These are phyloP conservation scores for Diplosoma virens DNA, from an alignment of 23 tunicate genomes.

Conservation along the genomic window DNA sequence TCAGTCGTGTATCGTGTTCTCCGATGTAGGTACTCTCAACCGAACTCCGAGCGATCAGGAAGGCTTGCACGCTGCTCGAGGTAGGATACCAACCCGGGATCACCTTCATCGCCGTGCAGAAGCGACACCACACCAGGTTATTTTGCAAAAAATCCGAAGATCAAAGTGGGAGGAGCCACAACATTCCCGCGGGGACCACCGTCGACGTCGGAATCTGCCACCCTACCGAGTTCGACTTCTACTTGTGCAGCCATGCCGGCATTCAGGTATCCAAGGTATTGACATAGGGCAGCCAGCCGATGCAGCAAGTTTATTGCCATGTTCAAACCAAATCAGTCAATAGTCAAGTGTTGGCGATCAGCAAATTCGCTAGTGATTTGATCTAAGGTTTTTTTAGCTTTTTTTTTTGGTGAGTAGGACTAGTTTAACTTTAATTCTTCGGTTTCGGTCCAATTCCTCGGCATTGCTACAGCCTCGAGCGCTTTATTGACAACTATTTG, in stretches of 20 bases:
- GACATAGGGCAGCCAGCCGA: too few relatives aligned
- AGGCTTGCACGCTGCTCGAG: constrained; percentile 95
- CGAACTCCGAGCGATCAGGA: constrained; percentile 95
- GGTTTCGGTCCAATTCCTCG: too few relatives aligned
- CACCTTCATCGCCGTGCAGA: constrained; percentile 96
- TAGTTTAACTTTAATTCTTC: too few relatives aligned
- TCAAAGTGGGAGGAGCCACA: constrained; percentile 90
- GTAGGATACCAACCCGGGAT: constrained; percentile 98
- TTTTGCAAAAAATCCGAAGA: constrained; percentile 95
- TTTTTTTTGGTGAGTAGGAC: too few relatives aligned
- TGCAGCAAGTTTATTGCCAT: too few relatives aligned
- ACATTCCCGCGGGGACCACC: constrained; percentile 99
- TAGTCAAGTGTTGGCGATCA: too few relatives aligned
- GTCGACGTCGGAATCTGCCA: constrained; percentile 98
- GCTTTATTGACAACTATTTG: too few relatives aligned
- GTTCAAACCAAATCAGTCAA: too few relatives aligned
- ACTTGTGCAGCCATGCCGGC: constrained; percentile 97
- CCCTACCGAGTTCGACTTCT: constrained; percentile 99
- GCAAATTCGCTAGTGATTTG: too few relatives aligned
- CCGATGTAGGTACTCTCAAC: constrained; percentile 69
- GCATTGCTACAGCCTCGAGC: too few relatives aligned
- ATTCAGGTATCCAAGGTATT: constrained; percentile 97
- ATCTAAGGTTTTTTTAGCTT: too few relatives aligned
- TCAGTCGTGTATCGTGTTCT: not conserved
- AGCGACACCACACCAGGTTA: constrained; percentile 97